phyloP scores from a whole-genome alignment of 2,797 vertebrate genomes.

The Sardinella longiceps region DNA sequence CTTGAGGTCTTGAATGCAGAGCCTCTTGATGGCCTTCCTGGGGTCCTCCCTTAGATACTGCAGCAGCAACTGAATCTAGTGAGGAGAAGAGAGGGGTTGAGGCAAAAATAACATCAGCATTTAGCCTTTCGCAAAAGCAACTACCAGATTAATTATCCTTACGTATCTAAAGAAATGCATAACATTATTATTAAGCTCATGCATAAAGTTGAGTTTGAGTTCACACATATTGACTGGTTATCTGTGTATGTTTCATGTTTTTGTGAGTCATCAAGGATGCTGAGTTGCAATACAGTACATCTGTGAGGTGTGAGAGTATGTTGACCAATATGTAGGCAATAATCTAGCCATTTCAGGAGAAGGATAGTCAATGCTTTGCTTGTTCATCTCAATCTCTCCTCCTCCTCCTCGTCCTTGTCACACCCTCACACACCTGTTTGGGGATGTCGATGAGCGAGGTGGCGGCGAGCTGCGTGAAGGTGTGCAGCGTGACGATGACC shows the following conservation, averaged over 20 bases:
- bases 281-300: too few relatives aligned
- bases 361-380: too few relatives aligned
- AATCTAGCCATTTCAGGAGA: too few relatives aligned
- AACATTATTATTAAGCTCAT: too few relatives aligned
- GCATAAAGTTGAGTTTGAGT: too few relatives aligned
- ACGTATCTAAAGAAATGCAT: too few relatives aligned
- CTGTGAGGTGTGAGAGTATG: too few relatives aligned
- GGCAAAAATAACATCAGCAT: background rate
- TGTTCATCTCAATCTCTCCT: background rate
- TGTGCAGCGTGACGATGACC: constrained; percentile 96
- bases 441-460: constrained; percentile 95
- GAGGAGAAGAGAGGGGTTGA: constrained; percentile 23
- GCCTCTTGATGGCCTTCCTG: constrained; percentile 92
- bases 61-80: constrained; percentile 93
- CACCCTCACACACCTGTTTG: constrained; percentile 82
- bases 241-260: background rate
- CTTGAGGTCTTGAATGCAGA: constrained; percentile 89
- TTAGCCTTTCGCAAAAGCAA: background rate
- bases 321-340: too few relatives aligned
- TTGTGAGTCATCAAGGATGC: too few relatives aligned
- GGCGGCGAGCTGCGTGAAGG: constrained; percentile 93
- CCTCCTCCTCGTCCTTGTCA: background rate
- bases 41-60: constrained; percentile 94
- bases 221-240: too few relatives aligned
- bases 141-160: too few relatives aligned